A percentile compares a stretch with the other conserved stretches of the same genome.
phyloP scores from a whole-genome alignment of 2,888 invertebrate genomes.

The Rhorus exstirpatorius region DNA sequence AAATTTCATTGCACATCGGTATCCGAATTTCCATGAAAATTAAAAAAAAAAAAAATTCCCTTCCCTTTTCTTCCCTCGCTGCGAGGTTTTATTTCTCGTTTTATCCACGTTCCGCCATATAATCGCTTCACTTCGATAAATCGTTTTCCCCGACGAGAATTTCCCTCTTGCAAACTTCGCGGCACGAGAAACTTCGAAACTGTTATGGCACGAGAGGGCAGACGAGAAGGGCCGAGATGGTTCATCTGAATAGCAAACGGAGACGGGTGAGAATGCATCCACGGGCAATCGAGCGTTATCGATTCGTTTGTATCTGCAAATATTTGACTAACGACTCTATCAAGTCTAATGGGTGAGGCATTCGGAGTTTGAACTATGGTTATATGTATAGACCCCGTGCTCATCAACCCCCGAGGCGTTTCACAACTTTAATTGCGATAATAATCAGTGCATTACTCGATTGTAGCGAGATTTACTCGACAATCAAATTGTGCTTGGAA shows the following conservation, averaged over 20 bases:
- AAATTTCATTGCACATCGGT: neutral
- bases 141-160: conserved; percentile 51
- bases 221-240: conserved; percentile 40
- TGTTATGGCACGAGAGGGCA: conserved; percentile 41
- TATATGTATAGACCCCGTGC: conserved; percentile 10
- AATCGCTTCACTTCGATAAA: conserved; percentile 43
- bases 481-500: conserved; percentile 10
- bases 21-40: conserved; percentile 2
- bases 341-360: conserved; percentile 63
- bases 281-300: conserved; percentile 67
- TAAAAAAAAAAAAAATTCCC: neutral
- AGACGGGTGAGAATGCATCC: conserved; percentile 61
- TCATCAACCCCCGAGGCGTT: conserved; percentile 22
- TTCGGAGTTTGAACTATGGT: conserved; percentile 47
- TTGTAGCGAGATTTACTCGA: conserved; percentile 10
- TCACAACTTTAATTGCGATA: conserved; percentile 55
- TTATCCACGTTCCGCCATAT: conserved; percentile 18
- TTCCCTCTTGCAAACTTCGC: conserved; percentile 46
- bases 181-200: conserved; percentile 55
- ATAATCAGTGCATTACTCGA: conserved; percentile 43
- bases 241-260: conserved; percentile 68
- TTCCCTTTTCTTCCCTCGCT: neutral
- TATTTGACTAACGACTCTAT: conserved; percentile 68
- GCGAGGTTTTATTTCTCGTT: neutral
- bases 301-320: conserved; percentile 70